phyloP scores from a whole-genome alignment of 2,113 vertebrate genomes.

The Salvelinus fontinalis region DNA sequence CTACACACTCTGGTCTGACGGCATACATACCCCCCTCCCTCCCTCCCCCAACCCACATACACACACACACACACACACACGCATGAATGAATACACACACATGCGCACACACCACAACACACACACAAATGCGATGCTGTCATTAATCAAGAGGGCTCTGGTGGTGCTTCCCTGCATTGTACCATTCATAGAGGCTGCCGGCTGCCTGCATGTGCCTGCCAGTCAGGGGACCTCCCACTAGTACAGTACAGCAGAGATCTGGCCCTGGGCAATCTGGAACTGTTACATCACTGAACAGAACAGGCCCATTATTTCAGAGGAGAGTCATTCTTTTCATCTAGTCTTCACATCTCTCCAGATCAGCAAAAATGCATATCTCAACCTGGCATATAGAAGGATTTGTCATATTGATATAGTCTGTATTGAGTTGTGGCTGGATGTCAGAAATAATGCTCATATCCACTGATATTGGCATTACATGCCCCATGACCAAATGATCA shows the following conservation, averaged over 20 bases:
- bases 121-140: neutral
- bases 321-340: too few species aligned
- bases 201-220: neutral
- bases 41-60: neutral
- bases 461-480: too few species aligned
- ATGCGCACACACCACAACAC: neutral
- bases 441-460: too few species aligned
- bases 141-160: neutral
- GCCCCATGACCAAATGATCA: too few species aligned
- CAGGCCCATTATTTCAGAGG: too few species aligned
- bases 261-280: conserved; percentile 19
- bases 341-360: too few species aligned
- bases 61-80: neutral
- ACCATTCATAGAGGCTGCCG: neutral
- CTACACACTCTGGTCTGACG: neutral
- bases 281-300: neutral
- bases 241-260: neutral
- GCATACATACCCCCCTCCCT: neutral
- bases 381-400: too few species aligned
- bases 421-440: too few species aligned
- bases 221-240: neutral
- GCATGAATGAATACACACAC: neutral
- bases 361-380: too few species aligned
- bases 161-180: neutral
- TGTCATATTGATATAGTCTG: too few species aligned